Evolutionary conservation across 2,888 invertebrate genomes (phyloP).

Genomic region (Argyresthia goedartella): DNA sequence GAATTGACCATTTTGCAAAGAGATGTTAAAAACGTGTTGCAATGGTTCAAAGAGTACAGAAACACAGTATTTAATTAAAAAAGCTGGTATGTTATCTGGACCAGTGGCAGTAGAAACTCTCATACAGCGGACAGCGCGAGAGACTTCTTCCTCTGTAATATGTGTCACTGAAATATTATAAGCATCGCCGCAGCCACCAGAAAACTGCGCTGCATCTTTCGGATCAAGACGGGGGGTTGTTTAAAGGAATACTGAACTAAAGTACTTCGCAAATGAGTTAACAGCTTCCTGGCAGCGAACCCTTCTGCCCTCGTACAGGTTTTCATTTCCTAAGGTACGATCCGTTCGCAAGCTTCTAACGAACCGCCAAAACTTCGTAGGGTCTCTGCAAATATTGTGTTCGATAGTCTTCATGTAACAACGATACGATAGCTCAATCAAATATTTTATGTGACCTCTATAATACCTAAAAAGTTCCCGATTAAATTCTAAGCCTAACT

Average conservation of each 20-base stretch:
- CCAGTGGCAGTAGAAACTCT: conserved; percentile 7
- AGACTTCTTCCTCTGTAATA: neutral
- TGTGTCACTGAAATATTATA: neutral
- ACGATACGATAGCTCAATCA: neutral
- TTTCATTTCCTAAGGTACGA: neutral
- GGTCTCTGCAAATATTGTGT: neutral
- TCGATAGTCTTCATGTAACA: neutral
- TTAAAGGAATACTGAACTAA: neutral
- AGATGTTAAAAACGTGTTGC: conserved; percentile 7
- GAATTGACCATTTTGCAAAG: neutral
- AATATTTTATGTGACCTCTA: neutral
- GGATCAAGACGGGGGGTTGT: neutral
- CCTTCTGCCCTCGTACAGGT: neutral
- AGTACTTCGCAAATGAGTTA: neutral
- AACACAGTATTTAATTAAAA: conserved; percentile 10
- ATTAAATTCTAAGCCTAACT: neutral
- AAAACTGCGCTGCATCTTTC: neutral
- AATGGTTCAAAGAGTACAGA: conserved; percentile 3
- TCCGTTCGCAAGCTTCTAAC: neutral
- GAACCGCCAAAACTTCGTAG: neutral
- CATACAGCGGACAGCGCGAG: conserved; percentile 5
- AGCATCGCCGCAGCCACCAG: neutral
- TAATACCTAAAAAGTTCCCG: neutral
- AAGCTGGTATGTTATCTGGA: conserved; percentile 9
- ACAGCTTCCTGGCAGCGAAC: neutral